These are phyloP conservation scores for Spheniscus mendiculus DNA, from an alignment of 2,113 vertebrate species.

Conservation along the genomic window DNA sequence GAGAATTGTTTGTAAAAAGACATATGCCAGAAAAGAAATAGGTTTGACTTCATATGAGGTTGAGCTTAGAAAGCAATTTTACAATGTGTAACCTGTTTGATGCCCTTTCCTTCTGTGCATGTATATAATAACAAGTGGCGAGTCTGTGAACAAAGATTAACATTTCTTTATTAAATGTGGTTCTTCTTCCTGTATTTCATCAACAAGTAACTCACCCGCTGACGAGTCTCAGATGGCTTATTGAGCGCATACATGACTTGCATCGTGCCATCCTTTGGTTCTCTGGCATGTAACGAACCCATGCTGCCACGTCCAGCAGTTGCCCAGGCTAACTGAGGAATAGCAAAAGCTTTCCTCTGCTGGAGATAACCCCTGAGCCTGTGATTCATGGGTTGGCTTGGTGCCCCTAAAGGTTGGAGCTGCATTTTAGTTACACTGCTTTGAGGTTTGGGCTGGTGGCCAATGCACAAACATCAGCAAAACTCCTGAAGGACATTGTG, in stretches of 20 bases:
- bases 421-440: background rate
- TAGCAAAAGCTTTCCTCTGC: background rate
- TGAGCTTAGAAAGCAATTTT: background rate
- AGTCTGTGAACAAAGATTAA: background rate
- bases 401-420: background rate
- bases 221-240: background rate
- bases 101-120: background rate
- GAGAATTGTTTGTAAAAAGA: background rate
- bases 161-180: background rate
- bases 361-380: background rate
- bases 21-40: background rate
- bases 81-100: background rate
- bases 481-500: background rate
- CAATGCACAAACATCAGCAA: background rate
- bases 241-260: background rate
- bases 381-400: background rate
- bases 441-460: background rate
- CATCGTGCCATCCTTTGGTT: background rate
- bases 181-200: background rate
- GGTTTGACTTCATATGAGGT: background rate
- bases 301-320: fast-evolving
- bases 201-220: background rate
- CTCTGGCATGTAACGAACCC: background rate
- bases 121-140: background rate
- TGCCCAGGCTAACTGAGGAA: background rate